These are phyloP conservation scores for Drosophila ochracea DNA, from an alignment of 2,888 invertebrate species.

Conservation along the genomic window DNA sequence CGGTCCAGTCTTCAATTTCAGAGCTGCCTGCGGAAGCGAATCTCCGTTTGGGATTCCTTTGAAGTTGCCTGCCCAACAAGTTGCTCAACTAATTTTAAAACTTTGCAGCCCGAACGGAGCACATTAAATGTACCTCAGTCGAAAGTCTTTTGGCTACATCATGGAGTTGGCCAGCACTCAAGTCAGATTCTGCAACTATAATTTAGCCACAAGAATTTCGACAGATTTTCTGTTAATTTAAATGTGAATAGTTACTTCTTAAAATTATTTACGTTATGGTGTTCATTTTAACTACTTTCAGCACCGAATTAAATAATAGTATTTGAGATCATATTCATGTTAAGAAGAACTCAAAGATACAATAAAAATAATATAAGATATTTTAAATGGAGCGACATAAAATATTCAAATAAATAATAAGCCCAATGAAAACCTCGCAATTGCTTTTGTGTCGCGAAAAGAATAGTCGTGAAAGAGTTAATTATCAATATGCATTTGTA, in stretches of 20 bases:
- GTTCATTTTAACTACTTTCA: neutral
- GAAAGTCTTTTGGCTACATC: neutral
- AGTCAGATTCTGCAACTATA: neutral
- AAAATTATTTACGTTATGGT: neutral
- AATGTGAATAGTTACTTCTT: neutral
- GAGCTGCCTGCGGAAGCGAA: slow-evolving; percentile 44
- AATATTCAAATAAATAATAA: neutral
- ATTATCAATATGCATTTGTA: neutral
- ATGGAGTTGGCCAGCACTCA: neutral
- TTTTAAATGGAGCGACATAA: neutral
- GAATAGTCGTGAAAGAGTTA: neutral
- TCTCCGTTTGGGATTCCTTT: slow-evolving; percentile 35
- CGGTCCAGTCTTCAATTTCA: slow-evolving; percentile 33
- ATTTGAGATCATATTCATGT: too few relatives aligned
- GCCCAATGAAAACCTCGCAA: too few relatives aligned
- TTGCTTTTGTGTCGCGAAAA: too few relatives aligned
- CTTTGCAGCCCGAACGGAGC: neutral
- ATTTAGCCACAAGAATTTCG: neutral
- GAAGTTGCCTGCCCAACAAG: slow-evolving; percentile 35
- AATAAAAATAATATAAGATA: neutral
- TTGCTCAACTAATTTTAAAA: slow-evolving; percentile 8
- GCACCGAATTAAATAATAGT: too few relatives aligned
- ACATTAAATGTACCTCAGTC: neutral
- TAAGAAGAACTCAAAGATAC: neutral
- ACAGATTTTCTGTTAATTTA: neutral